phyloP scores from a whole-genome alignment of 2,113 vertebrate genomes.

The Dendropsophus ebraccatus region DNA sequence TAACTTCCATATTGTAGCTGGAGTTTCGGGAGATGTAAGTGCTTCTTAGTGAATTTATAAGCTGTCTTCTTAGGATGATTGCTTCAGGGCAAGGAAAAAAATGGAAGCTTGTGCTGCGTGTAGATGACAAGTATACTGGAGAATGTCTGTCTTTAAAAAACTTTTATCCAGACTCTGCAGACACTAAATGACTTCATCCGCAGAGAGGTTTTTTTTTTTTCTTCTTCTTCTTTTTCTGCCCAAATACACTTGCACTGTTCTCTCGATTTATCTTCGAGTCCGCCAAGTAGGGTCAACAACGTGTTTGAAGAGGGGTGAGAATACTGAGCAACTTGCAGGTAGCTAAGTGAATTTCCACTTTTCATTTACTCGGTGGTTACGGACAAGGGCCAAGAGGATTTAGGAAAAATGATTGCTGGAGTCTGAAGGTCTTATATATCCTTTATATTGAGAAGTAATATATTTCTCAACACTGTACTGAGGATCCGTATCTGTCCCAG shows the following conservation, averaged over 20 bases:
- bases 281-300: not conserved
- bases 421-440: not conserved
- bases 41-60: conserved; percentile 4
- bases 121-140: not conserved
- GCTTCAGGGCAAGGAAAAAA: not conserved
- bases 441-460: not conserved
- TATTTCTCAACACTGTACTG: not conserved
- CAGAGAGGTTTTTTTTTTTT: not conserved
- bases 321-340: not conserved
- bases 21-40: not conserved
- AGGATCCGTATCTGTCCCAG: not conserved
- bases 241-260: not conserved
- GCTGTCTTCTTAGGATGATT: not conserved
- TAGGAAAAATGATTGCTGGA: not conserved
- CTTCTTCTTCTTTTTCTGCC: too few relatives aligned
- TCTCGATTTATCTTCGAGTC: not conserved
- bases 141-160: not conserved
- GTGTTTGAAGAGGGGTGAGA: not conserved
- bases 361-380: not conserved
- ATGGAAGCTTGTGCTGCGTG: not conserved
- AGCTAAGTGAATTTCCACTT: not conserved
- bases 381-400: not conserved
- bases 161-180: not conserved
- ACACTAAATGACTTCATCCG: not conserved
- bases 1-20: not conserved